Conservation (phyloP, 2,888 invertebrate species). For the Pherbina coryleti region DNA sequence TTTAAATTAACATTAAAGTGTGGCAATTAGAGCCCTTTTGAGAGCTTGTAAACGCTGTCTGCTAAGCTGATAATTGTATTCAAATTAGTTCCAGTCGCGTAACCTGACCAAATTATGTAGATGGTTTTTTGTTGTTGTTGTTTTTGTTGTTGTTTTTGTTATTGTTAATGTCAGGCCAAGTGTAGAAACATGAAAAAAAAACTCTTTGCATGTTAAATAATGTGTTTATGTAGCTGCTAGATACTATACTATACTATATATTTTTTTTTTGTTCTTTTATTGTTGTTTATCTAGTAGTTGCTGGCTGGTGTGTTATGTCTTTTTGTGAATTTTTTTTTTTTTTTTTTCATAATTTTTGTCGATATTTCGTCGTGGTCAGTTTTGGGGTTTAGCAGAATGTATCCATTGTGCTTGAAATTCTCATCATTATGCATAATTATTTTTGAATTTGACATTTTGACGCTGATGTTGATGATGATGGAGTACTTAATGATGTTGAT, state of each 20-base stretch:
- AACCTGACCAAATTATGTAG: conserved; percentile 5
- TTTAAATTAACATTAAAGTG: background rate
- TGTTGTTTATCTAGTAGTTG: background rate
- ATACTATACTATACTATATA: too few relatives aligned
- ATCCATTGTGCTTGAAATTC: background rate
- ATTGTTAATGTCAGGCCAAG: too few relatives aligned
- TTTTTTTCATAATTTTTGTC: background rate
- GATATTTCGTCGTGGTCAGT: background rate
- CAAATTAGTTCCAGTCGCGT: conserved; percentile 24
- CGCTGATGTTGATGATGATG: too few relatives aligned
- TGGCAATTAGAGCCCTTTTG: background rate
- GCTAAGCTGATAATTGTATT: conserved; percentile 24
- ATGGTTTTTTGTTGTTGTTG: background rate
- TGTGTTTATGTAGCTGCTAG: too few relatives aligned
- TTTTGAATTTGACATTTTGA: background rate
- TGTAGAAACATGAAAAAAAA: too few relatives aligned
- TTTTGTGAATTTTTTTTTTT: background rate
- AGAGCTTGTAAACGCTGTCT: background rate
- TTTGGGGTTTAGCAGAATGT: too few relatives aligned
- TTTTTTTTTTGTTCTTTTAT: background rate
- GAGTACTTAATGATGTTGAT: too few relatives aligned
- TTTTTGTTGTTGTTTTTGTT: too few relatives aligned
- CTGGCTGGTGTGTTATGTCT: background rate
- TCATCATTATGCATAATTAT: conserved; percentile 16
- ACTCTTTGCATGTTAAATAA: too few relatives aligned